Evolutionary conservation across 2,888 invertebrate genomes (phyloP), one percentile per base, ranked within the genome.

Genomic region (Drosophila leonis): DNA sequence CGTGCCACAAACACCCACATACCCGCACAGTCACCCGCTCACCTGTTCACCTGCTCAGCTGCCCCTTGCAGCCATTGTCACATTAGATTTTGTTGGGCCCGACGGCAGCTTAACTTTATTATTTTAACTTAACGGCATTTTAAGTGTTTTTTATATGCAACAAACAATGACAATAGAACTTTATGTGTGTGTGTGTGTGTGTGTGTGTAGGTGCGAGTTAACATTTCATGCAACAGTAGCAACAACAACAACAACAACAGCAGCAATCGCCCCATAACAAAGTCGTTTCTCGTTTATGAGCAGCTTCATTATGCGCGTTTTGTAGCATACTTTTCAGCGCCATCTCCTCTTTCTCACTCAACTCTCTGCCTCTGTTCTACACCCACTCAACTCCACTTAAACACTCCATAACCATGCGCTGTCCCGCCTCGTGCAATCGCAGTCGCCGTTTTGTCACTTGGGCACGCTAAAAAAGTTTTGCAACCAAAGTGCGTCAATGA

Each of bases 61-160:
- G 51, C 51, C 35, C 33, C 35, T 15, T 51, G 9, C 15, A 3
- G 35, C 77, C 73, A 85, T 86, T 88, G 86, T 86, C 82, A 88
- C 88, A 88, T 87, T 88, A 78, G 88, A 83, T 87, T 82, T 83
- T 82, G 85, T 83, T 83, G 87, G 56, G 81, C 79, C 75, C 68
- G 68, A 72, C 79, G 81, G 80, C 83, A 76, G 83, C 73, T 82
- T 84, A 86, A 84, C 86, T 85, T 86, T 85, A 85, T 88, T 88
- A 88, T 88, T 86, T 88, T 86, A 87, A 81, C 88, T 86, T 88
- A 87, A 87, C 88, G 88, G 81, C 82, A 72, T 87, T 87, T 87
- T 87, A 87, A 87, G 86, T 87, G 88, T 87, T 87, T 87, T 83
- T 87, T 87, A 85, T 87, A 80, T 80, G 81, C 78, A 62, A 61